These are phyloP conservation scores for Coptodon rendalli DNA, from an alignment of 2,113 vertebrate genomes.

Conservation along the genomic window DNA sequence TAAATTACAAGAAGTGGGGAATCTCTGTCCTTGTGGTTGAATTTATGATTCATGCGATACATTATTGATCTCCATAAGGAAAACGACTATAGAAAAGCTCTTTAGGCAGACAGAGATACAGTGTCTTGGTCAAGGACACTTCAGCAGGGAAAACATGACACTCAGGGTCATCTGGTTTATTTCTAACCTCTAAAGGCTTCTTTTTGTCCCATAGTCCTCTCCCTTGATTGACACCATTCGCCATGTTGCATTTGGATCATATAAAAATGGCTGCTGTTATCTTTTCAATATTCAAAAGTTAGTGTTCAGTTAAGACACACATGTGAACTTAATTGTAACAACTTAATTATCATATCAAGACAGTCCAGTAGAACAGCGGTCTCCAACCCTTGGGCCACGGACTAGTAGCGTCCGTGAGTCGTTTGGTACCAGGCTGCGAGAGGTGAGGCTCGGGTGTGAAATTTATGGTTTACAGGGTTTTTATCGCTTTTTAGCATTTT, in stretches of 20 bases:
- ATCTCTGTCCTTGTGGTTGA: slow-evolving; percentile 37
- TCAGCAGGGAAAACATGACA: neutral
- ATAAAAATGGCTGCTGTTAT: neutral
- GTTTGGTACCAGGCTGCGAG: neutral
- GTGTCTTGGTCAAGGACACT: slow-evolving; percentile 22
- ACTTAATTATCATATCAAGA: neutral
- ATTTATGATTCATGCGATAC: slow-evolving; percentile 37
- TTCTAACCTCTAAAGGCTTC: neutral
- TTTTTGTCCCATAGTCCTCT: neutral
- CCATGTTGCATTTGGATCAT: neutral
- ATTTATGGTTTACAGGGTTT: neutral
- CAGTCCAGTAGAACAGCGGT: neutral
- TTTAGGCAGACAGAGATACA: neutral
- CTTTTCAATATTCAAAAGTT: neutral
- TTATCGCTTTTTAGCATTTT: neutral
- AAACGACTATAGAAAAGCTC: slow-evolving; percentile 9
- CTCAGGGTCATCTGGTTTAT: neutral
- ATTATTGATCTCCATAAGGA: slow-evolving; percentile 51
- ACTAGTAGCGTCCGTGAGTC: neutral
- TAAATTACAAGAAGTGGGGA: slow-evolving; percentile 32
- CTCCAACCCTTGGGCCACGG: neutral
- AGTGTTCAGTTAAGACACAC: neutral
- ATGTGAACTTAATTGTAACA: neutral
- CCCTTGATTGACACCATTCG: neutral
- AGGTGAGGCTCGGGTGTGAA: neutral